Conservation (phyloP, 2,888 invertebrate genomes). For the Phaonia tiefii region DNA sequence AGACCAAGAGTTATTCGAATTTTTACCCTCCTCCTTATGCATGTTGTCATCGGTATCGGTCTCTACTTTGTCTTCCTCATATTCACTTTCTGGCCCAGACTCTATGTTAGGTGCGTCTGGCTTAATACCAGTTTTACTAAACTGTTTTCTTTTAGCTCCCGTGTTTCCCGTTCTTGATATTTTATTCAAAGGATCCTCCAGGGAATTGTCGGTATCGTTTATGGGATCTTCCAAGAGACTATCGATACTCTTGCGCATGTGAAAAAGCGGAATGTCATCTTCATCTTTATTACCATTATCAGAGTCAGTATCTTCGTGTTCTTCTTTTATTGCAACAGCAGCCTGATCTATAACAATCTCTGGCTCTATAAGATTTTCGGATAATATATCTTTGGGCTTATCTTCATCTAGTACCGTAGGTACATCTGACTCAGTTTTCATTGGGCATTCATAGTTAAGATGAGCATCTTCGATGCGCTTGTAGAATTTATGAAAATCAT, state of each 20-base stretch:
- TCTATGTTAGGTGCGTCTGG: too few species aligned
- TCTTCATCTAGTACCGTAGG: not conserved
- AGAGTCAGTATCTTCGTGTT: not conserved
- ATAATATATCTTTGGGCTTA: not conserved
- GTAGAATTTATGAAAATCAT: constrained; percentile 19
- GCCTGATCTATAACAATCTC: not conserved
- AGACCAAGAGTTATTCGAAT: not conserved
- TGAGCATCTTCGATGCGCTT: constrained; percentile 12
- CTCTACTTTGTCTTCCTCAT: not conserved
- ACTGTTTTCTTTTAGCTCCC: not conserved
- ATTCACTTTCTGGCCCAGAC: not conserved
- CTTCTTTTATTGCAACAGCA: not conserved
- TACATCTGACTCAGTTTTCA: not conserved
- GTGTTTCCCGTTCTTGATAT: not conserved
- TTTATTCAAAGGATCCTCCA: constrained; percentile 30
- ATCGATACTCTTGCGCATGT: not conserved
- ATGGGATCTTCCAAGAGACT: not conserved
- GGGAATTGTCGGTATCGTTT: not conserved
- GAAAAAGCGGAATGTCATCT: constrained; percentile 9
- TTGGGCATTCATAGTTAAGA: not conserved
- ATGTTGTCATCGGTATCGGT: not conserved
- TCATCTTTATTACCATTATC: not conserved
- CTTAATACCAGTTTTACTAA: not conserved
- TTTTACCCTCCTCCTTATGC: not conserved
- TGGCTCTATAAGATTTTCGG: not conserved